A percentile compares a stretch with the other conserved stretches of the same genome.
Evolutionary conservation across 2,113 vertebrate genomes (phyloP).

Genomic region (Dromaius novaehollandiae): DNA sequence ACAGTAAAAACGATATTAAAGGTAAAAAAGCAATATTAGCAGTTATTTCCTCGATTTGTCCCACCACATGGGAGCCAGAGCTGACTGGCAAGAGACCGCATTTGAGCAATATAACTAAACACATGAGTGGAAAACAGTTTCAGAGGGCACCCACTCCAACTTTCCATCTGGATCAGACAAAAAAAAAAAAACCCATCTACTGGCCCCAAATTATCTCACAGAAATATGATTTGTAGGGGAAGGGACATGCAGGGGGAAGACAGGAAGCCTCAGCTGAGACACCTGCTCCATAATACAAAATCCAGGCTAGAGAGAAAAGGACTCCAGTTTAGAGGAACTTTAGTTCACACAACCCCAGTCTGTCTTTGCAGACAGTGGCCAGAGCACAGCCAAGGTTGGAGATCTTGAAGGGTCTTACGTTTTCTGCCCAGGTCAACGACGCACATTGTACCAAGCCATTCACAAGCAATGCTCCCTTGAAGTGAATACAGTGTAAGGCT

Average conservation of each 20-base stretch:
- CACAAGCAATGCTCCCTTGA: neutral
- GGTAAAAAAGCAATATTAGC: neutral
- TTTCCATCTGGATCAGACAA: neutral
- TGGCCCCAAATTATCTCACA: neutral
- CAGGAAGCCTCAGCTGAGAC: neutral
- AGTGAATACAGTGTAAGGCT: neutral
- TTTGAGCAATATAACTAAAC: neutral
- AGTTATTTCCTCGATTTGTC: neutral
- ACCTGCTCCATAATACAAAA: neutral
- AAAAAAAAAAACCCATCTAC: neutral
- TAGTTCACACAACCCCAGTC: too few relatives aligned
- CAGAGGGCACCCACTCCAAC: neutral
- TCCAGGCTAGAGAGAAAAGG: neutral
- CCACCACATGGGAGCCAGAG: rapidly evolving
- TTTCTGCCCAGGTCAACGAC: neutral
- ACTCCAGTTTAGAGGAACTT: neutral
- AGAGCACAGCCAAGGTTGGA: neutral
- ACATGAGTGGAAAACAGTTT: too few relatives aligned
- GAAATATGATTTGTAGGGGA: neutral
- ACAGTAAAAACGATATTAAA: neutral
- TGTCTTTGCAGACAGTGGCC: neutral
- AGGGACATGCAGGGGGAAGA: neutral
- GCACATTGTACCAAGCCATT: neutral
- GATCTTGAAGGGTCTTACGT: neutral
- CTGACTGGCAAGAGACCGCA: neutral